Base-by-base conservation (phyloP, 1,140 invertebrate genomes). In the Rhopalosiphum maidis region DNA sequence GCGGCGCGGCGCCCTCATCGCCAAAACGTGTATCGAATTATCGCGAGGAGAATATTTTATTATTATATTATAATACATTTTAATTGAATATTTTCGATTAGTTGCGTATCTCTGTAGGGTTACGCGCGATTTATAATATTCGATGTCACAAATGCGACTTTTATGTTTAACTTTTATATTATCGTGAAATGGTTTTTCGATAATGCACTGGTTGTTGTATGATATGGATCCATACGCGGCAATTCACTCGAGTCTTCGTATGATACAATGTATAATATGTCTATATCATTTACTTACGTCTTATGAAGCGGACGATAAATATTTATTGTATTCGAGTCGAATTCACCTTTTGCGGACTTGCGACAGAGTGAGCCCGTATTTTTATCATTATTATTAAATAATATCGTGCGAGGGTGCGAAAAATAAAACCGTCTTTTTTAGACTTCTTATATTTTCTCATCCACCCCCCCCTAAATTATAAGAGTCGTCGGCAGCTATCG, bases 81-180 rank as follows among this genome's bases (percentile, higher is more conserved):
- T 60, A 90, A 90, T 90, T 90, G 88, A 90, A 90, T 90, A 90
- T 90, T 90, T 90, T 60, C 51, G 54, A 90, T 90, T 41, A 43
- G 46, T 8, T 8, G 85, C 25, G n/a, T 35, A 7, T n/a, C 30
- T 77, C 60, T 77, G 15, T 18, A 77, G 30, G 60, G 60, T 77
- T 77, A 18, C 3, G 25, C 55, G 25, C 11, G 55, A 60, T 60
- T 77, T n/a, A n/a, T 68, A n/a, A 68, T 77, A n/a, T n/a, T n/a
- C 4, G 30, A n/a, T n/a, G 30, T 18, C 30, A 5, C 60, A n/a
- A 77, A n/a, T 77, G 30, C 30, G 30, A 77, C 30, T 11, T 60
- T 60, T 30, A 60, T 2, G 55, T 30, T 68, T 4, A 68, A 8
- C n/a, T 77, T 77, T 77, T n/a, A n/a, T 77, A n/a, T 5, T 18